Conservation (phyloP, 1,140 invertebrate genomes). For the Ostrea edulis region DNA sequence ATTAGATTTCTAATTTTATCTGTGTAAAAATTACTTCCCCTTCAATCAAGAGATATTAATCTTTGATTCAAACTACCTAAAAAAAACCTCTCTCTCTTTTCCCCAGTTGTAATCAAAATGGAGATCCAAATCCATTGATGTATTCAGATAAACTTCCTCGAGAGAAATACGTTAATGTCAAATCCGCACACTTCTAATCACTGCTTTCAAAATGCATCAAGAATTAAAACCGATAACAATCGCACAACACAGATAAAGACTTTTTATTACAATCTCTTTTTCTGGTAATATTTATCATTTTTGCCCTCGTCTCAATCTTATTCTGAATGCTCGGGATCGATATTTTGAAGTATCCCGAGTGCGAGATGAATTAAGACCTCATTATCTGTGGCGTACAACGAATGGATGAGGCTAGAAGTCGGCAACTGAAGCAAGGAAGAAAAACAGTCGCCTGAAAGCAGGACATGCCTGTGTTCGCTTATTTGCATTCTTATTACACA, state of each 20-base stretch:
- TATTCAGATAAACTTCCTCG: background rate
- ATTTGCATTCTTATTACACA: constrained; percentile 39
- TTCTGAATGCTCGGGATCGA: constrained; percentile 8
- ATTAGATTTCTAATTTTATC: too few relatives aligned
- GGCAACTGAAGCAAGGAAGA: background rate
- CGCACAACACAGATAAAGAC: background rate
- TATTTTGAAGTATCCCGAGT: constrained; percentile 17
- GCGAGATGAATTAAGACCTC: constrained; percentile 9
- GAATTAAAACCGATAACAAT: constrained; percentile 12
- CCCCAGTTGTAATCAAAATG: too few relatives aligned
- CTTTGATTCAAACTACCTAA: too few relatives aligned
- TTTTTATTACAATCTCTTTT: constrained; percentile 18
- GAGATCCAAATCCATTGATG: too few relatives aligned
- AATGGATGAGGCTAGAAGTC: background rate
- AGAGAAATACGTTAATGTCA: constrained; percentile 1
- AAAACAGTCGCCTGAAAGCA: background rate
- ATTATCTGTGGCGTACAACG: constrained; percentile 11
- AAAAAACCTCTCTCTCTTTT: too few relatives aligned
- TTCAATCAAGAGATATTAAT: too few relatives aligned
- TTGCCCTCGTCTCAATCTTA: constrained; percentile 9
- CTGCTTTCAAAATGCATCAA: background rate
- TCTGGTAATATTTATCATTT: background rate
- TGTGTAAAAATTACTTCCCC: too few relatives aligned
- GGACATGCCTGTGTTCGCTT: background rate
- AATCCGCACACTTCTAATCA: background rate